Evolutionary conservation across 2,888 invertebrate genomes (phyloP).

Genomic region (Perizoma flavofasciatum): DNA sequence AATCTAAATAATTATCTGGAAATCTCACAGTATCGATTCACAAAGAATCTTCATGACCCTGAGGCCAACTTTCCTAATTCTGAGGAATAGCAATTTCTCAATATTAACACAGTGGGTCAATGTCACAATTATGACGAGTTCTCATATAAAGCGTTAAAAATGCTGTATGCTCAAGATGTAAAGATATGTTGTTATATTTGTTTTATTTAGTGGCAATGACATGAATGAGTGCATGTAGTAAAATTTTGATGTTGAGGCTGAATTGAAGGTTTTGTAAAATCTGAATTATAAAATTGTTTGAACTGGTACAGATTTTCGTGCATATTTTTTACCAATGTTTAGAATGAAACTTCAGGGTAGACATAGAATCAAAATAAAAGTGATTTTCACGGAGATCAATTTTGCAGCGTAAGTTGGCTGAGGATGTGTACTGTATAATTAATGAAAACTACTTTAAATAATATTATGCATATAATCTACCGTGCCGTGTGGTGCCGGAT

Average conservation of each 20-base stretch:
- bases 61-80: slow-evolving; percentile 53
- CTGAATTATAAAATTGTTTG: background rate
- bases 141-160: slow-evolving; percentile 31
- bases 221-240: slow-evolving; percentile 22
- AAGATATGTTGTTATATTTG: slow-evolving; percentile 31
- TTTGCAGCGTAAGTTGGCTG: too few relatives aligned
- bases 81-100: slow-evolving; percentile 52
- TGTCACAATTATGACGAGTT: slow-evolving; percentile 39
- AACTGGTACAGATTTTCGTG: background rate
- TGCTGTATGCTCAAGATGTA: slow-evolving; percentile 15
- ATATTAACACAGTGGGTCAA: slow-evolving; percentile 51
- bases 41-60: slow-evolving; percentile 28
- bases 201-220: slow-evolving; percentile 35
- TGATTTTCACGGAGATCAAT: too few relatives aligned
- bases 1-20: background rate
- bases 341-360: too few relatives aligned
- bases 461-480: too few relatives aligned
- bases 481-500: too few relatives aligned
- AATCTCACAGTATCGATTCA: background rate
- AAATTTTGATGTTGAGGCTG: slow-evolving; percentile 14
- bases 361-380: too few relatives aligned
- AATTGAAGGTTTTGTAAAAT: slow-evolving; percentile 5
- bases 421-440: too few relatives aligned
- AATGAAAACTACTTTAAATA: too few relatives aligned
- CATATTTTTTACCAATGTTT: too few relatives aligned